Percentiles rank a stretch among this genome's conserved stretches.
phyloP scores from a whole-genome alignment of 1,140 invertebrate genomes.

The Ladona fulva region DNA sequence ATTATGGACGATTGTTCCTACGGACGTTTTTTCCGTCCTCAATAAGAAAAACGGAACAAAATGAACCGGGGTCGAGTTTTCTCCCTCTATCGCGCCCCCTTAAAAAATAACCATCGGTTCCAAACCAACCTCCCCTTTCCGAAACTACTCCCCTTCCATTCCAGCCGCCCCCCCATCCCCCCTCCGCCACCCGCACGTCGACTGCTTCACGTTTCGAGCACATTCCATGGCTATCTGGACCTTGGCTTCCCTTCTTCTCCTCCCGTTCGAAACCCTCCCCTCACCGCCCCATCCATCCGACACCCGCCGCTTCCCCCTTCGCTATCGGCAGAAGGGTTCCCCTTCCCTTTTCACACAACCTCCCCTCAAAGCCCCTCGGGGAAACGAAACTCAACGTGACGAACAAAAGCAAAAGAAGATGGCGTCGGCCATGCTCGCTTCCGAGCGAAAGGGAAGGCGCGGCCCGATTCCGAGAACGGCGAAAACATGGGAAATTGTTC shows the following conservation, averaged over 20 bases:
- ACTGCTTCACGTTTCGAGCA: neutral
- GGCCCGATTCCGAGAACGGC: neutral
- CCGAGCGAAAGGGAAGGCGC: neutral
- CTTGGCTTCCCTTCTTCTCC: neutral
- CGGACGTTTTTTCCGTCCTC: neutral
- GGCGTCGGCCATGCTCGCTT: neutral
- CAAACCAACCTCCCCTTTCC: neutral
- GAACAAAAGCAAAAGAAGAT: slow-evolving; percentile 4
- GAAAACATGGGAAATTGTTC: neutral
- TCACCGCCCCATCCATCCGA: neutral
- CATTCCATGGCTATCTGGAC: slow-evolving; percentile 7
- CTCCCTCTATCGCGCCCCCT: neutral
- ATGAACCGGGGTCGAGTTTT: neutral
- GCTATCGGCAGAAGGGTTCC: neutral
- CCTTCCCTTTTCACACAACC: neutral
- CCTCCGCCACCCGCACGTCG: neutral
- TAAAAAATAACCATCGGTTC: neutral
- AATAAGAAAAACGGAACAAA: neutral
- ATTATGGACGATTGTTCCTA: too few relatives aligned
- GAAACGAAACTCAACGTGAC: neutral
- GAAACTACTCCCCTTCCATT: neutral
- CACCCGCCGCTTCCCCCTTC: neutral
- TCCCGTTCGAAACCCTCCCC: neutral
- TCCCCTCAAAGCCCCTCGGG: neutral
- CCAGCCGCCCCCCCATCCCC: neutral